Percentiles rank a stretch among this genome's conserved stretches.
Conservation (phyloP, 2,797 vertebrate genomes). For the Brachyrhaphis roseni region DNA sequence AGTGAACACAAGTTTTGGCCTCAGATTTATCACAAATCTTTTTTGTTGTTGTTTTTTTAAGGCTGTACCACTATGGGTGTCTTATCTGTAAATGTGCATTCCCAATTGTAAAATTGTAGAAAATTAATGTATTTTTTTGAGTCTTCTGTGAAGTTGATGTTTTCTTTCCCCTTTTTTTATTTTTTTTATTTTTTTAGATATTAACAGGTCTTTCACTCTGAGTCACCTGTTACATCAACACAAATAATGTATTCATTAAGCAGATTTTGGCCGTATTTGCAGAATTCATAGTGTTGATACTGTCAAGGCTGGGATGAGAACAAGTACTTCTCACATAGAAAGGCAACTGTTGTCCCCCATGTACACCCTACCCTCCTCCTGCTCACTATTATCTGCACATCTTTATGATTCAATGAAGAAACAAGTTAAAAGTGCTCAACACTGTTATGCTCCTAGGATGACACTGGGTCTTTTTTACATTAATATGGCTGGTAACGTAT, state of each 20-base stretch:
- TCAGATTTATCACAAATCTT: constrained; percentile 33
- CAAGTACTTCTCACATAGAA: constrained; percentile 1
- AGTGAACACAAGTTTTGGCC: constrained; percentile 10
- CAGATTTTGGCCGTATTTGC: constrained; percentile 1
- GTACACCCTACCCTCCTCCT: constrained; percentile 11
- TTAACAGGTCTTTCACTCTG: constrained; percentile 44
- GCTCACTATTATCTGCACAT: constrained; percentile 28
- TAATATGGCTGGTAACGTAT: constrained; percentile 57
- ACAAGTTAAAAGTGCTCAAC: constrained; percentile 27
- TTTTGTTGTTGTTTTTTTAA: too few relatives aligned
- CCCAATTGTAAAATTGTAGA: constrained; percentile 63
- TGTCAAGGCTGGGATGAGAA: constrained; percentile 9
- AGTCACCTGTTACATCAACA: constrained; percentile 8
- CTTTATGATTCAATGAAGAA: constrained; percentile 50
- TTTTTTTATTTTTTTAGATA: constrained; percentile 22
- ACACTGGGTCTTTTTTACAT: constrained; percentile 63
- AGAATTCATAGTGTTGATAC: constrained; percentile 42
- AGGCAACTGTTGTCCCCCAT: constrained; percentile 65
- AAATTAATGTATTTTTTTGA: constrained; percentile 57
- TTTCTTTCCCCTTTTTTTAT: constrained; percentile 26
- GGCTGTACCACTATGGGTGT: constrained; percentile 64
- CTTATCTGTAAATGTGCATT: constrained; percentile 70
- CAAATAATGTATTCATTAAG: constrained; percentile 5
- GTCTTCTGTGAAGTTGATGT: constrained; percentile 59
- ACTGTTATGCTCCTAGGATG: constrained; percentile 34